These are phyloP conservation scores for Dryomyza anilis DNA, from an alignment of 2,888 invertebrate species.

Conservation along the genomic window DNA sequence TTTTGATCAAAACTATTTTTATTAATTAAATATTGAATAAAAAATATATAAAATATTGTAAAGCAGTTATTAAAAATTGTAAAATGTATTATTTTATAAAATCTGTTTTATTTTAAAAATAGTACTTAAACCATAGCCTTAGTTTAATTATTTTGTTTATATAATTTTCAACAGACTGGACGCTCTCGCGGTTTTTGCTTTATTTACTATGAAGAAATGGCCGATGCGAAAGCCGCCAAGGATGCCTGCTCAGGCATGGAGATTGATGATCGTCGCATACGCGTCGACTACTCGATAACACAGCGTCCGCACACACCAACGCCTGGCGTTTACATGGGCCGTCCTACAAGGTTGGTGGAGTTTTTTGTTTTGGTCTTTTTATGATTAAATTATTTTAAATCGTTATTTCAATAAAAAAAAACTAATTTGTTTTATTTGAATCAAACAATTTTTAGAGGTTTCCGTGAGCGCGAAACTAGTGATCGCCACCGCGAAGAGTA, in stretches of 20 bases:
- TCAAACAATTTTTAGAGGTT: constrained; percentile 33
- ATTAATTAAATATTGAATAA: no score
- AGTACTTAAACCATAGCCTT: neutral
- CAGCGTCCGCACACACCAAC: constrained; percentile 96
- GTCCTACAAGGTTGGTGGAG: constrained; percentile 68
- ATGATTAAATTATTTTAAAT: neutral
- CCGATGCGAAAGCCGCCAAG: constrained; percentile 92
- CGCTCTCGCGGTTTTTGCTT: constrained; percentile 96
- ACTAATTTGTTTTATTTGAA: neutral
- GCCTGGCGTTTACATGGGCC: constrained; percentile 96
- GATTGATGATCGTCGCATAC: constrained; percentile 89
- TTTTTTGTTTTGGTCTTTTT: neutral
- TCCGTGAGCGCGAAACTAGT: constrained; percentile 41
- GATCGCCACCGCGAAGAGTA: constrained; percentile 43
- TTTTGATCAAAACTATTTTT: no score
- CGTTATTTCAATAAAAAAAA: no score
- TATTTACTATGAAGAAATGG: constrained; percentile 86
- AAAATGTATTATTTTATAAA: no score
- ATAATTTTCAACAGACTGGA: constrained; percentile 72
- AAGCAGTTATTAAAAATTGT: no score
- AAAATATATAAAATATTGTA: no score
- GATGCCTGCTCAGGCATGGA: constrained; percentile 93
- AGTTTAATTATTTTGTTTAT: neutral
- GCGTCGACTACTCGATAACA: constrained; percentile 96
- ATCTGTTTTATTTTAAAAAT: neutral